Evolutionary conservation across 1,140 invertebrate species (phyloP), one percentile per base, ranked within the genome.

Genomic region (Trichoplusia ni): DNA sequence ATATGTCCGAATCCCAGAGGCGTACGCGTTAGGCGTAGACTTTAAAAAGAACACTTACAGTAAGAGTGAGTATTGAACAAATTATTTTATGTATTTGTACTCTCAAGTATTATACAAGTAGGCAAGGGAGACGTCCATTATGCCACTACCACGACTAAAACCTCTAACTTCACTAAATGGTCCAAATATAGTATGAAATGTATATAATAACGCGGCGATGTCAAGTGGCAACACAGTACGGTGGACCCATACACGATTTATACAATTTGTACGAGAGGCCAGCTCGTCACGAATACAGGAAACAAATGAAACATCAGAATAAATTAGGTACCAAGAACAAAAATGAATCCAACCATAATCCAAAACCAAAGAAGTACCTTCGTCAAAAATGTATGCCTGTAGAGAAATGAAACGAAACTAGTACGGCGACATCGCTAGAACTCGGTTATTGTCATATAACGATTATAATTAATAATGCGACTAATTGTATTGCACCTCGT

Each of bases 361-460:
- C 79, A 81, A 81, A 76, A 84, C 74, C 76, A 51, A 73, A 75
- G 44, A 44, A 58, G 42, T 58, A 60, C 27, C 21, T 27, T 4
- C 11, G 14, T 25, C 25, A 16, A 23, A 56, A 42, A 18, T 19
- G 27, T 33, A 31, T 42, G 21, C 21, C 2, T 33, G 25, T 18
- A n/a, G 18, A 16, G 16, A 25, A 8, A 4, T 13, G 18, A 77
- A 75, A 83, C 69, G 46, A 71, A 74, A 77, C 70, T 68, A 66
- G 71, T 14, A 68, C 71, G 62, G 70, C 33, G 35, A 40, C 60
- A 51, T 71, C 64, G 40, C 64, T 63, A 70, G 37, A 29, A 16
- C 49, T 58, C 59, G 73, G 71, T 85, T 87, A 87, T 87, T 87
- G 84, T 87, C 84, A 81, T 84, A 81, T 72, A 84, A 82, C 80